A percentile compares a stretch with the other conserved stretches of the same genome.
Evolutionary conservation across 2,888 invertebrate species (phyloP).

Genomic region (Clistopyga incitator): DNA sequence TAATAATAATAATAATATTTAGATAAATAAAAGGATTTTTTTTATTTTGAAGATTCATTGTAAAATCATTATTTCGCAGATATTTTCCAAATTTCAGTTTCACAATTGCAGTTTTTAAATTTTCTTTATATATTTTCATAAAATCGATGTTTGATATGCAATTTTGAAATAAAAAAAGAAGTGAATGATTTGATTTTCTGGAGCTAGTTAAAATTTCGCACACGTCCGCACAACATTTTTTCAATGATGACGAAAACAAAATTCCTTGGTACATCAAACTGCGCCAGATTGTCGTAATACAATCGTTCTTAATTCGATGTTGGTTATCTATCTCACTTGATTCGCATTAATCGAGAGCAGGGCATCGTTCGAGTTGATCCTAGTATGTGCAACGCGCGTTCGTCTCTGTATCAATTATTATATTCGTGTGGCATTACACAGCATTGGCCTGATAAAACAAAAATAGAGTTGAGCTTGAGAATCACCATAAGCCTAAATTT

Average conservation of each 20-base stretch:
- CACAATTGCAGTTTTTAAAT: no score
- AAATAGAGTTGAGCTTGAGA: neutral
- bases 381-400: neutral
- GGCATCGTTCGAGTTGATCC: constrained; percentile 48
- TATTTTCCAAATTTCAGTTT: no score
- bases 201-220: no score
- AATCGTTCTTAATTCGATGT: constrained; percentile 55
- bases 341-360: constrained; percentile 37
- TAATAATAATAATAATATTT: neutral
- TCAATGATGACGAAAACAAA: constrained; percentile 1
- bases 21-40: neutral
- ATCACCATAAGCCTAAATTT: neutral
- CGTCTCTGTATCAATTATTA: constrained; percentile 35
- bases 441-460: neutral
- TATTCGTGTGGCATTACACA: neutral
- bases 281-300: constrained; percentile 39
- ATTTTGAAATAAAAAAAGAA: no score
- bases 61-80: no score
- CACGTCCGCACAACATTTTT: no score
- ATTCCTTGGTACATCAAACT: constrained; percentile 22
- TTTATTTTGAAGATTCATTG: neutral
- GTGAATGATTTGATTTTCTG: no score
- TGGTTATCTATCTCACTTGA: constrained; percentile 34
- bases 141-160: no score
- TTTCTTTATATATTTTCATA: neutral